phyloP scores from a whole-genome alignment of 2,888 invertebrate species.

The Amiota minor region DNA sequence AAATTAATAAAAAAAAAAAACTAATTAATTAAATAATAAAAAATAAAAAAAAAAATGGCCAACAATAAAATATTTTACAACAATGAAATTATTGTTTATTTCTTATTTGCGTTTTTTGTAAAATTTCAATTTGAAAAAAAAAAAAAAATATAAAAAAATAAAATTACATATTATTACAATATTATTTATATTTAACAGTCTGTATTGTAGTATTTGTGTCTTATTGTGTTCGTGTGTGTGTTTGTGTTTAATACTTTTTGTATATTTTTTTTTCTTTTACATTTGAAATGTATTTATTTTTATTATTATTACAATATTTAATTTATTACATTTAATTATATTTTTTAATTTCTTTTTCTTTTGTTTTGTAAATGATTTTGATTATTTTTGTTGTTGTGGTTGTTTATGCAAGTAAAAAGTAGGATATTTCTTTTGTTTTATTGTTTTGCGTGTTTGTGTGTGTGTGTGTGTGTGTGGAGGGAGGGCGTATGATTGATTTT shows the following conservation, averaged over 20 bases:
- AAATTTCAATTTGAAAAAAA: neutral
- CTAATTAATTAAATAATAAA: no score
- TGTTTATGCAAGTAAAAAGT: no score
- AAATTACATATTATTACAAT: neutral
- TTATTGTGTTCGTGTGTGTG: neutral
- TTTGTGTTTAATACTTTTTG: neutral
- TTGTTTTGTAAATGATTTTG: neutral
- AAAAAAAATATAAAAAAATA: neutral
- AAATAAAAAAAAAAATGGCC: no score
- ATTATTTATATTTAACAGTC: no score
- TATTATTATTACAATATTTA: neutral
- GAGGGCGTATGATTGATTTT: neutral
- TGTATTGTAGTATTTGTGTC: neutral
- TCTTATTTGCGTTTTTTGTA: no score
- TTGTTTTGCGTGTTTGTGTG: no score
- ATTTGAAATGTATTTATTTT: conserved; percentile 4
- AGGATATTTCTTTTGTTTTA: neutral
- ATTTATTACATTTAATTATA: neutral
- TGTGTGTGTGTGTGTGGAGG: neutral
- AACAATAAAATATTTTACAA: no score
- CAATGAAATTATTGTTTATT: no score
- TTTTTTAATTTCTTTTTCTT: conserved; percentile 3
- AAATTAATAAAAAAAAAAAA: no score
- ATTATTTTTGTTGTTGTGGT: conserved; percentile 3
- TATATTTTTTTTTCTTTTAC: neutral